Base-by-base conservation (phyloP, 2,113 vertebrate species). In the Amblyopsis rosae region DNA sequence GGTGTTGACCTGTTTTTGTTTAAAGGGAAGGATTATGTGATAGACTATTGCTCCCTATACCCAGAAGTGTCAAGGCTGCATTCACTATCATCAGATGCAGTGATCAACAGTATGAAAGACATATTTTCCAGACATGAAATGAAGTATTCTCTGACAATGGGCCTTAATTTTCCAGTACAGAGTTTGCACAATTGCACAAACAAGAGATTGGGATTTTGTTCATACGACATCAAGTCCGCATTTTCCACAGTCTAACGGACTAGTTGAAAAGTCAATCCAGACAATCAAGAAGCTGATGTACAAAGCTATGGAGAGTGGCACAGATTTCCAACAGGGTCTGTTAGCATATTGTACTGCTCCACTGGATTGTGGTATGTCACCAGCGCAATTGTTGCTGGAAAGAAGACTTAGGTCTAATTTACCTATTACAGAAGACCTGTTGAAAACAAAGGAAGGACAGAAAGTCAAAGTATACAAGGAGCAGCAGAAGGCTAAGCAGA, bases 401-500 rank as follows among this genome's bases (percentile, higher is more conserved):
- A 26, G 26, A 26, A 26, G 26, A 26, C 49, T 50, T 9, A 50
- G 48, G 13, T 50, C 48, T 10, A 50, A 50, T 13, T 50, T 50
- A 50, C 48, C 48, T 13, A 50, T 6, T 3, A 10, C 10, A 13
- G 49, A 50, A 50, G 13, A 50, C 49, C 49, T 55, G 53, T 15
- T 13, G 11, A 55, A 55, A n/a, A n/a, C 12, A 55, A 16, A 55
- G 53, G 53, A 55, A 6, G 11, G 53, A 15, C 6, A 55, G 12
- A 55, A 16, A n/a, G 53, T 55, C 12, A 55, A 55, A 15, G 11
- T 12, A 15, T 55, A 13, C 53, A 55, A 55, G 53, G 53, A 55
- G 15, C 53, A 55, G n/a, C 53, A 55, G n/a, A 55, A 55, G n/a
- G 53, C 53, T 13, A 13, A 55, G 53, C 53, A 55, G 53, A 55